These are phyloP conservation scores for Diarsia mendica DNA, from an alignment of 2,888 invertebrate genomes.

Conservation along the genomic window DNA sequence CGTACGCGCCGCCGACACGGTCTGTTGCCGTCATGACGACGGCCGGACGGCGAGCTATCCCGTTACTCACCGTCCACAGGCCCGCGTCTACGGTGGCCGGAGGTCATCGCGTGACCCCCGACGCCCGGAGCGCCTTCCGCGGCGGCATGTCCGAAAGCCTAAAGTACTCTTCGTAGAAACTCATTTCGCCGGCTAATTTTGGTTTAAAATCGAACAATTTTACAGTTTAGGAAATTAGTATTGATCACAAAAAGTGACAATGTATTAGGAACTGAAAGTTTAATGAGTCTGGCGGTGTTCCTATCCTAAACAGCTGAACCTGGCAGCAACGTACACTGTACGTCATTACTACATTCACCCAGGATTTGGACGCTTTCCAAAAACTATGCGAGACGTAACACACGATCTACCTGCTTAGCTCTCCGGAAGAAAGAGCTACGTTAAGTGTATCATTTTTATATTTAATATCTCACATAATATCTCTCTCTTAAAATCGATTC, in stretches of 20 bases:
- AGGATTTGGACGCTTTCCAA: slow-evolving; percentile 57
- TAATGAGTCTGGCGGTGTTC: slow-evolving; percentile 41
- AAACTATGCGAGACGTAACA: slow-evolving; percentile 45
- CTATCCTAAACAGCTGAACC: slow-evolving; percentile 34
- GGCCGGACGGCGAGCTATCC: too few relatives aligned
- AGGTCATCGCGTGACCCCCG: too few relatives aligned
- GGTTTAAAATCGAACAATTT: neutral
- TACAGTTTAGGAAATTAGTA: neutral
- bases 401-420: slow-evolving; percentile 61
- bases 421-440: slow-evolving; percentile 16
- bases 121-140: too few relatives aligned
- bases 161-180: neutral
- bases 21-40: too few relatives aligned
- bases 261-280: slow-evolving; percentile 24
- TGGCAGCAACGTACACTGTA: slow-evolving; percentile 43
- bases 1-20: too few relatives aligned
- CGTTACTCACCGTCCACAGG: too few relatives aligned
- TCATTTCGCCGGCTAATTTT: neutral
- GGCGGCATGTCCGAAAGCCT: too few relatives aligned
- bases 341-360: slow-evolving; percentile 51
- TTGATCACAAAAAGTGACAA: neutral
- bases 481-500: slow-evolving; percentile 3
- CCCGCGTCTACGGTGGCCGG: too few relatives aligned
- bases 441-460: slow-evolving; percentile 18
- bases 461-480: neutral